phyloP scores from a whole-genome alignment of 2,113 vertebrate species.

The Brevimyrus niger region DNA sequence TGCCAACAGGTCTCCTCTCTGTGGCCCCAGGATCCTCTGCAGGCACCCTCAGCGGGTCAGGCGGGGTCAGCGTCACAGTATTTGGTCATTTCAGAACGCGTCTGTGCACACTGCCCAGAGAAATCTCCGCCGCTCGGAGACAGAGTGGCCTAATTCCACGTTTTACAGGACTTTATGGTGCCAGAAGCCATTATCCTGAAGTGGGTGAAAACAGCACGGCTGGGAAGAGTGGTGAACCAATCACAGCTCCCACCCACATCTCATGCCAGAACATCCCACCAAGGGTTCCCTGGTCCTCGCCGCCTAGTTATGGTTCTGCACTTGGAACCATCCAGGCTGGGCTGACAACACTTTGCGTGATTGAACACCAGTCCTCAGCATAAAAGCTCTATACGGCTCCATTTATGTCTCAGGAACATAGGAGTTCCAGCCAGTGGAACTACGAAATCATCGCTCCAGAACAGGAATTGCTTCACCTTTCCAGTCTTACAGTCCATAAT shows the following conservation, averaged over 20 bases:
- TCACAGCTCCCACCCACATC: not conserved
- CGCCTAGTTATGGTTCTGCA: not conserved
- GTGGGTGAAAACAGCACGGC: not conserved
- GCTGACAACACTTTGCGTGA: not conserved
- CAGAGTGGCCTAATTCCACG: not conserved
- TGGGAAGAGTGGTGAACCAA: not conserved
- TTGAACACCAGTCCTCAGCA: not conserved
- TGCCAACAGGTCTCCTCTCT: not conserved
- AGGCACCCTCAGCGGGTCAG: not conserved
- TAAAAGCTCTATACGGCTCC: not conserved
- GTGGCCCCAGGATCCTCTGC: not conserved
- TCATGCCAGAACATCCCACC: not conserved
- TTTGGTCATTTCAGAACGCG: not conserved
- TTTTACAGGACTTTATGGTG: not conserved
- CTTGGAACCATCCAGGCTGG: not conserved
- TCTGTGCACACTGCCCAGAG: not conserved
- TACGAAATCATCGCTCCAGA: not conserved
- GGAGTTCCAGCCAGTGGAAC: not conserved
- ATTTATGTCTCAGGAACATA: not conserved
- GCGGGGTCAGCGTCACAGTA: not conserved
- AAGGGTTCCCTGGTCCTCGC: not conserved
- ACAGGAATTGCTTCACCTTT: not conserved
- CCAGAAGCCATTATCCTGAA: not conserved
- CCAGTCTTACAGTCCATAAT: not conserved
- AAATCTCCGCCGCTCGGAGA: not conserved